A percentile compares a stretch with the other conserved stretches of the same genome.
phyloP scores from a whole-genome alignment of 2,888 invertebrate genomes.

The Ennomos fuscantarius region DNA sequence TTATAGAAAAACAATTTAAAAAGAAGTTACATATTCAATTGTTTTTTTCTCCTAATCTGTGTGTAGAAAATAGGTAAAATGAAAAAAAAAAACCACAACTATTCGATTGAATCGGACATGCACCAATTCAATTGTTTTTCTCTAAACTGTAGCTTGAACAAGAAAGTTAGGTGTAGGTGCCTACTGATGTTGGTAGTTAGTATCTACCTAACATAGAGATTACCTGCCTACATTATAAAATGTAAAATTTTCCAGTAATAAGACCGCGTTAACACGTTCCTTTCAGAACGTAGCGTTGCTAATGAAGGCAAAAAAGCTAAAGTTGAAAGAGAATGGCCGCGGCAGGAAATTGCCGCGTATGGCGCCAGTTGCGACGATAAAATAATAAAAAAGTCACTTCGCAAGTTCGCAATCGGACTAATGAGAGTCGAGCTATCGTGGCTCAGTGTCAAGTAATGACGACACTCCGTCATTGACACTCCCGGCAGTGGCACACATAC shows the following conservation, averaged over 20 bases:
- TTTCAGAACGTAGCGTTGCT: constrained; percentile 11
- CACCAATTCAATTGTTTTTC: too few species aligned
- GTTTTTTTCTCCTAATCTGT: too few species aligned
- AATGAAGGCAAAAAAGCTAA: constrained; percentile 23
- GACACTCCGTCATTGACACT: background rate
- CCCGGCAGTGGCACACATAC: background rate
- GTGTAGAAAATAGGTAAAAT: too few species aligned
- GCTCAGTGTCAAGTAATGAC: background rate
- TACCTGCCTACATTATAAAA: background rate
- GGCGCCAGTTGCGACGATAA: constrained; percentile 22
- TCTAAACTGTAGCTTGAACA: too few species aligned
- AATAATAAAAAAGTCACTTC: constrained; percentile 26
- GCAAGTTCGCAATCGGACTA: constrained; percentile 24
- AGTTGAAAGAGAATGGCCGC: constrained; percentile 24
- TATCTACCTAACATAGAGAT: background rate
- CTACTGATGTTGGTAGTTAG: too few species aligned
- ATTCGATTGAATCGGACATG: too few species aligned
- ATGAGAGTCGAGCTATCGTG: constrained; percentile 25
- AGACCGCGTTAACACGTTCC: constrained; percentile 15
- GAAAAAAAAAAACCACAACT: too few species aligned
- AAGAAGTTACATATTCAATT: too few species aligned
- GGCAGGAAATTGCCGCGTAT: constrained; percentile 32
- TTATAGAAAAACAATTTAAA: too few species aligned
- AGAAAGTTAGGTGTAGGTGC: too few species aligned
- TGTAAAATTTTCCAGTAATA: constrained; percentile 7